Percentiles rank a stretch among this genome's conserved stretches.
phyloP scores from a whole-genome alignment of 2,888 invertebrate species.

The Meta bourneti region DNA sequence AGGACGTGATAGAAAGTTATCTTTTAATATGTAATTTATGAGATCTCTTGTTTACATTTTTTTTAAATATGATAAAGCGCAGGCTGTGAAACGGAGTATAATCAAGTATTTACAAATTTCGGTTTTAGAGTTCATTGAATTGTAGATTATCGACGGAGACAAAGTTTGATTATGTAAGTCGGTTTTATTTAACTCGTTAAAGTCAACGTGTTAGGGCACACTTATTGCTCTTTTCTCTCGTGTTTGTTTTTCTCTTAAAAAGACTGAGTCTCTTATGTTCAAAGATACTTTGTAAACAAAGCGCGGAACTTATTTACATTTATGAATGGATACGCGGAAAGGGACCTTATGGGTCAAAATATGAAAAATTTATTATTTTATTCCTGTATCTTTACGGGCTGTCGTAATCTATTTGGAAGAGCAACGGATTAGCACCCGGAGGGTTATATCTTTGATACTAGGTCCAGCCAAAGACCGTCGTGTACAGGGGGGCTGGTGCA shows the following conservation, averaged over 20 bases:
- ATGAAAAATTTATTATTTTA: no score
- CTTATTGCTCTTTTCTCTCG: background rate
- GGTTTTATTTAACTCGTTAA: background rate
- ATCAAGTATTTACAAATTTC: constrained; percentile 14
- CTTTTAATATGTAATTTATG: constrained; percentile 38
- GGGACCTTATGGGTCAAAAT: no score
- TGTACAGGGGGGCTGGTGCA: no score
- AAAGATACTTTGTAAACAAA: no score
- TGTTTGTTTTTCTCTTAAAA: background rate
- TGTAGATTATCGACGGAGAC: background rate
- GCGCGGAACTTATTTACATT: no score
- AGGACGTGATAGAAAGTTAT: constrained; percentile 31
- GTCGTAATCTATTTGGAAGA: no score
- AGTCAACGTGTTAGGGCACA: background rate
- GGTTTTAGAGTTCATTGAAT: constrained; percentile 18
- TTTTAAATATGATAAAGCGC: constrained; percentile 36
- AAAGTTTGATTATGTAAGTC: background rate
- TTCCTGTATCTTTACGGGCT: no score
- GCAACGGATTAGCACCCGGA: no score
- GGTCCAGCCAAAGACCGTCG: no score
- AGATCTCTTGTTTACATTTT: constrained; percentile 37
- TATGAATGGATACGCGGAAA: no score
- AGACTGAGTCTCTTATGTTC: no score
- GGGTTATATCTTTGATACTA: no score
- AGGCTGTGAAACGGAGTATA: background rate